Base-by-base conservation (phyloP, 37 sponge, comb jelly and placozoan genomes). In the Geodia barretti region DNA sequence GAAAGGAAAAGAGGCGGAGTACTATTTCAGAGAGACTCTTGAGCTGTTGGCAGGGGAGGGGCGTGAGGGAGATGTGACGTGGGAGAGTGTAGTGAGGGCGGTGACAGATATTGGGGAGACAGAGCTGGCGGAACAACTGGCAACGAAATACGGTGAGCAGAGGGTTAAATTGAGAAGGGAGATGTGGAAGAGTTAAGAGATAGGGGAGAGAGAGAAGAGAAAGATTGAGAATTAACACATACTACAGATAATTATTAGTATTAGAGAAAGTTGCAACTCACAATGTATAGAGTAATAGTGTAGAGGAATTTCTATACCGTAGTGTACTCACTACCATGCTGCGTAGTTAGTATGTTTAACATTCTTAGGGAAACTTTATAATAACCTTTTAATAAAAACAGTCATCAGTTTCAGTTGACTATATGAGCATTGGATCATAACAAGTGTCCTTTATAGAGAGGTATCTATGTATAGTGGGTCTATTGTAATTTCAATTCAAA, bases 61-160 rank as follows among this genome's bases (percentile, higher is more conserved):
- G 1, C 26, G 21, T 30, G 78, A 42, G 17, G 34, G 4, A 40
- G 39, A 19, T 64, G 63, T 64, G 64, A 60, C 78, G 9, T 33
- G 61, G 76, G 69, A 34, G 30, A 63, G 31, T n/a, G 19, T 70
- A 39, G 43, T 62, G 39, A 38, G 42, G 58, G 32, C 59, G 0
- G 67, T 75, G 31, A 28, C 3, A 28, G 28, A 25, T 9, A 60
- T 43, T 0, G 76, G 64, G 26, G 62, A 61, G 19, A 26, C 4
- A 66, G 73, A 73, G 73, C 62, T 70, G 65, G 77, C 77, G 5
- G 54, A 71, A 17, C 1, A 7, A 28, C 60, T 84, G 31, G 70
- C 42, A 17, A 39, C 28, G 36, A 26, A 67, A 9, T 21, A 68
- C 21, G 63, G 81, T 81, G 38, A 1, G 70, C 66, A 62, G 33